Conservation (phyloP, 2,888 invertebrate genomes). For the Andrena chrysosceles region DNA sequence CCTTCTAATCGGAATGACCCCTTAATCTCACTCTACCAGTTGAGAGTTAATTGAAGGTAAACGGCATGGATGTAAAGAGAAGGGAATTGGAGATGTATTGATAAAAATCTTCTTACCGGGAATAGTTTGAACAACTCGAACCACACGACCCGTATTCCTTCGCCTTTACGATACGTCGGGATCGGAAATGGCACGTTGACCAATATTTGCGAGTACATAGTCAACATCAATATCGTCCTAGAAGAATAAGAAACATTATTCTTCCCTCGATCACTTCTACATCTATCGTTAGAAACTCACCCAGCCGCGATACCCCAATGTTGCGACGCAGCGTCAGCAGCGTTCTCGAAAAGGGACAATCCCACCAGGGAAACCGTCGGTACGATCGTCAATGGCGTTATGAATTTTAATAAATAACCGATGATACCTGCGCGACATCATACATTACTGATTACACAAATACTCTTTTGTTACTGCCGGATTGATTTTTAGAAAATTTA, state of each 20-base stretch:
- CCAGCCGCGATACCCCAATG: constrained; percentile 94
- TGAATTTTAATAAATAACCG: constrained; percentile 90
- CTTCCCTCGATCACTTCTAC: background rate
- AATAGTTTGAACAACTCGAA: constrained; percentile 92
- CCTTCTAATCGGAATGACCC: too few relatives aligned
- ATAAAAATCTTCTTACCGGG: constrained; percentile 87
- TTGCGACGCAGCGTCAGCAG: constrained; percentile 91
- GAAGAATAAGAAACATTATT: constrained; percentile 60
- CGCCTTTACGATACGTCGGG: constrained; percentile 86
- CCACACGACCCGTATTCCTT: constrained; percentile 87
- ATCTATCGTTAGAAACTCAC: constrained; percentile 85
- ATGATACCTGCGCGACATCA: constrained; percentile 87
- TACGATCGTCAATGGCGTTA: constrained; percentile 93
- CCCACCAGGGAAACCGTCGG: constrained; percentile 94
- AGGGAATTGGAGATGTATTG: too few relatives aligned
- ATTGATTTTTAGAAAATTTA: background rate
- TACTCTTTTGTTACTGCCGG: too few relatives aligned
- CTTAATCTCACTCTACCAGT: too few relatives aligned
- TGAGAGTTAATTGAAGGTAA: too few relatives aligned
- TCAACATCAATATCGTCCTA: constrained; percentile 91
- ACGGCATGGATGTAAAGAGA: too few relatives aligned
- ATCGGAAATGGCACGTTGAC: constrained; percentile 88
- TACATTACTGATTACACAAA: too few relatives aligned
- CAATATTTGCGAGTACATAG: constrained; percentile 93
- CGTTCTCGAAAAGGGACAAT: constrained; percentile 92